phyloP scores from a whole-genome alignment of 2,797 vertebrate genomes.

The Margarornis squamiger region DNA sequence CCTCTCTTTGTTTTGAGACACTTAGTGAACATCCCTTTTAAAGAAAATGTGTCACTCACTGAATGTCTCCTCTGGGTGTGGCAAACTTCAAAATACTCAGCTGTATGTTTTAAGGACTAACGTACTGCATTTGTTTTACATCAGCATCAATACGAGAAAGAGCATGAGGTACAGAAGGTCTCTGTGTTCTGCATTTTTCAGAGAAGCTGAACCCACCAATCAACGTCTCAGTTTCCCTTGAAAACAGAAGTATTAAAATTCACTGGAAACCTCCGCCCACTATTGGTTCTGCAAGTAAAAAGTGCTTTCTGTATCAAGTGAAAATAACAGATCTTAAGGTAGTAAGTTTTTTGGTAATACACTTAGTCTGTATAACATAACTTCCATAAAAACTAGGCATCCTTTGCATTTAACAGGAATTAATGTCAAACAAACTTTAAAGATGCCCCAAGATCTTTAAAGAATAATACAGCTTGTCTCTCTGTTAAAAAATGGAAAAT shows the following conservation, averaged over 20 bases:
- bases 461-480: not conserved
- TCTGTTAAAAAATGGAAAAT: not conserved
- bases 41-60: not conserved
- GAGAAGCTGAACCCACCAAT: slow-evolving; percentile 66
- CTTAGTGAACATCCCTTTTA: not conserved
- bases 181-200: slow-evolving; percentile 42
- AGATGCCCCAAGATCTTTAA: not conserved
- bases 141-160: not conserved
- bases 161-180: not conserved
- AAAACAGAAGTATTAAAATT: slow-evolving; percentile 54
- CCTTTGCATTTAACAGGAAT: not conserved
- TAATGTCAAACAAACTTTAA: not conserved
- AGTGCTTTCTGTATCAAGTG: slow-evolving; percentile 70
- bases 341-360: not conserved
- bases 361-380: not conserved
- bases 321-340: slow-evolving; percentile 48
- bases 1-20: not conserved
- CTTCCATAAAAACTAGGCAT: not conserved
- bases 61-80: not conserved
- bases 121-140: not conserved
- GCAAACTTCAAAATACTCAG: not conserved
- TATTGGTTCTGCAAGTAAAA: not conserved
- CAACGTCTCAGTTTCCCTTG: slow-evolving; percentile 49
- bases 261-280: slow-evolving; percentile 63
- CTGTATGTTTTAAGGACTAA: not conserved